Evolutionary conservation across 37 sponge, comb jelly and placozoan genomes (phyloP).

Genomic region (Trichoplax adhaerens): DNA sequence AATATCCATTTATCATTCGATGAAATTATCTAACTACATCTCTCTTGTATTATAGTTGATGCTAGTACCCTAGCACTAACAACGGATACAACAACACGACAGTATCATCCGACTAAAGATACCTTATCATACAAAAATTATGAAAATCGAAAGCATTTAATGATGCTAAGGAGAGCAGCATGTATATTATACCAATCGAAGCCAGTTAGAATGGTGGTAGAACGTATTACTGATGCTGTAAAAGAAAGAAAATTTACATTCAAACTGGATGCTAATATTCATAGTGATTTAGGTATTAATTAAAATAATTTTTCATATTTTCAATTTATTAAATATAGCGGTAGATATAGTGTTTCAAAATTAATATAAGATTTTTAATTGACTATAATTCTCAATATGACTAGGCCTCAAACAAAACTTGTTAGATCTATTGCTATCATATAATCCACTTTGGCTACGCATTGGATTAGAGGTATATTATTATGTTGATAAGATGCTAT

Average conservation of each 20-base stretch:
- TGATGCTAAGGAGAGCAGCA: slow-evolving; percentile 10
- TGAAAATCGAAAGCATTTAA: background rate
- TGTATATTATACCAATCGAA: slow-evolving; percentile 13
- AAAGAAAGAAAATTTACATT: slow-evolving; percentile 34
- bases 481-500: background rate
- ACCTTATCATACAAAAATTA: too few species aligned
- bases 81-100: too few species aligned
- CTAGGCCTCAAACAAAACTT: slow-evolving; percentile 38
- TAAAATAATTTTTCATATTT: slow-evolving; percentile 1
- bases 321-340: background rate
- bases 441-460: slow-evolving; percentile 72
- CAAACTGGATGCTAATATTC: slow-evolving; percentile 28
- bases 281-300: slow-evolving; percentile 46
- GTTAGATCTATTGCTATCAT: slow-evolving; percentile 47
- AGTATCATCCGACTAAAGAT: too few species aligned
- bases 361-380: too few species aligned
- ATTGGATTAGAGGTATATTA: slow-evolving; percentile 68
- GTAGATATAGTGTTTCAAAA: too few species aligned
- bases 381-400: background rate
- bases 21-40: too few species aligned
- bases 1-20: too few species aligned
- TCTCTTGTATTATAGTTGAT: too few species aligned
- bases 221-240: background rate
- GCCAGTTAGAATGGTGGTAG: too few species aligned
- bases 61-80: too few species aligned